Evolutionary conservation across 2,113 vertebrate species (phyloP), one percentile per base, ranked within the genome.

Genomic region (Hypomesus transpacificus): DNA sequence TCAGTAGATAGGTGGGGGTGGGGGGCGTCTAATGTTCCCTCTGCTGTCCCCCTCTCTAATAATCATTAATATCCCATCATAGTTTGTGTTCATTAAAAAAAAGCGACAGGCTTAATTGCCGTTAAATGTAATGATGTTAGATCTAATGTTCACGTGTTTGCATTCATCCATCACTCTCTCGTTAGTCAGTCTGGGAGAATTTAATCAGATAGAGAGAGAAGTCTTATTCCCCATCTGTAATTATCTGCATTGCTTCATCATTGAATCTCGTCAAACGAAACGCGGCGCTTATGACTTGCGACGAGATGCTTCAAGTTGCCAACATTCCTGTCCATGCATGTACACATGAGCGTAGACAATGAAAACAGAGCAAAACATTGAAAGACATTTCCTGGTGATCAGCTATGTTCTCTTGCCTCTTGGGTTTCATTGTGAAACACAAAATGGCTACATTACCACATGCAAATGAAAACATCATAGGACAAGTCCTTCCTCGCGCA

Each of bases 51-150:
- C 77, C 1, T 39, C 72, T 80, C 79, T 86, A 90, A 90, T 90
- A 87, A 87, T 82, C 89, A 91, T 91, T 90, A 90, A 91, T 89
- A 87, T 84, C 86, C 81, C 87, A 90, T 90, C 82, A 86, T 82
- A 81, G 89, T 90, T 88, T 89, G 88, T 87, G 89, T 89, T 92
- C 89, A 92, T 91, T 90, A 90, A 80, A 84, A 58, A 86, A 90
- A 87, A 88, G 77, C 88, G 88, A 86, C 86, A 87, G 78, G 88
- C 82, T 84, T 90, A 91, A 90, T 91, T 89, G 85, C 86, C 85
- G 73, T 90, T 89, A 89, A 89, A 90, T 87, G 83, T 89, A 90
- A 91, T 89, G 83, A 90, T 89, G 89, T 87, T 90, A 86, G 79
- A 90, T 88, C 87, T 88, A 88, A 89, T 87, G 87, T 87, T 87